phyloP scores from a whole-genome alignment of 1,140 invertebrate genomes.

The Chironomus tepperi region DNA sequence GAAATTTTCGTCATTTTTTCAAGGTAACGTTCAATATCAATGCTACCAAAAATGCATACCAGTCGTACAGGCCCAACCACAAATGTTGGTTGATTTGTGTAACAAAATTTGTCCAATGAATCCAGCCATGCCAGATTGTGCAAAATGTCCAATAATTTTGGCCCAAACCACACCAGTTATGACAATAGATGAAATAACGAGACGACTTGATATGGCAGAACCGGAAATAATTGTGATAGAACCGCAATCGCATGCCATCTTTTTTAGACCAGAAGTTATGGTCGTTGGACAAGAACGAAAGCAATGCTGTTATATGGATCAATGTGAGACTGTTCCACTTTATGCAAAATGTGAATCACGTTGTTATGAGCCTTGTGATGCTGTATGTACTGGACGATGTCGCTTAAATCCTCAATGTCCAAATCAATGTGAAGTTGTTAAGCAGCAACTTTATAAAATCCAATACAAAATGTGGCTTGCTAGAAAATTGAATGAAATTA shows the following conservation, averaged over 20 bases:
- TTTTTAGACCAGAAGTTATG: background rate
- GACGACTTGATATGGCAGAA: background rate
- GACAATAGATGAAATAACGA: background rate
- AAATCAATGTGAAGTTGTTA: background rate
- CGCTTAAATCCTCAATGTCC: background rate
- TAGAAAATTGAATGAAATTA: background rate
- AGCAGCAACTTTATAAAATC: background rate
- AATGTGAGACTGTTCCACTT: background rate
- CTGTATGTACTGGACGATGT: background rate
- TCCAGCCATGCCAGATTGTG: background rate
- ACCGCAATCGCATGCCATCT: background rate
- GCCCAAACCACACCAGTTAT: background rate
- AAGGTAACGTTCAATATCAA: background rate
- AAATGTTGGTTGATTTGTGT: background rate
- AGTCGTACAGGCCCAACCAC: background rate
- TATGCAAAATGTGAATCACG: background rate
- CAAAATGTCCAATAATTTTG: background rate
- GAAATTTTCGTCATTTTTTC: conserved; percentile 12
- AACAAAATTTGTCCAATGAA: background rate
- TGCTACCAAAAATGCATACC: background rate
- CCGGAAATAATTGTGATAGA: background rate
- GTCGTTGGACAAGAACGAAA: background rate
- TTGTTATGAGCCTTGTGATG: conserved; percentile 6
- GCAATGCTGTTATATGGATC: conserved; percentile 1
- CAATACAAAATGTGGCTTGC: background rate